Percentiles rank a stretch among this genome's conserved stretches.
Evolutionary conservation across 2,797 vertebrate genomes (phyloP).

Genomic region (Myotis findleyi): DNA sequence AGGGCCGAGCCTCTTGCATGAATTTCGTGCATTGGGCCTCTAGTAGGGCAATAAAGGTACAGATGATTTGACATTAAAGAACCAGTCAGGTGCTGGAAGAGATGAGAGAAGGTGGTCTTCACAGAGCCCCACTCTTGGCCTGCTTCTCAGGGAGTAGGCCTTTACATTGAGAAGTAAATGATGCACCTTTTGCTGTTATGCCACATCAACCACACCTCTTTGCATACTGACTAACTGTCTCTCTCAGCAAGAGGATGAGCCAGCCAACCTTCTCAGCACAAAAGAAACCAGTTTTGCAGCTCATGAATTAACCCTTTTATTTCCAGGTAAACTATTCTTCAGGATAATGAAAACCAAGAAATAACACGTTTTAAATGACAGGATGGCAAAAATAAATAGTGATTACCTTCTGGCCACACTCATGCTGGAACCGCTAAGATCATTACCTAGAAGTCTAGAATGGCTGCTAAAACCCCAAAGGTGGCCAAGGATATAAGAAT

Average conservation of each 20-base stretch:
- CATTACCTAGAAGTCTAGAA: neutral
- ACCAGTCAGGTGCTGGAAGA: neutral
- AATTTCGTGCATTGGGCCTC: too few relatives aligned
- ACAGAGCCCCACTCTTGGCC: neutral
- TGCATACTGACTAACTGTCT: constrained; percentile 71
- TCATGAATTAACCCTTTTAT: constrained; percentile 61
- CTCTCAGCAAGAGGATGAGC: constrained; percentile 61
- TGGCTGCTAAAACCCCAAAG: neutral
- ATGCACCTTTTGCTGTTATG: constrained; percentile 61
- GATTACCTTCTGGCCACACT: constrained; percentile 4
- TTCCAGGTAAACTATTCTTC: constrained; percentile 43
- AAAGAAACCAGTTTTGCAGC: constrained; percentile 72
- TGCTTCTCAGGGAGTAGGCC: constrained; percentile 48
- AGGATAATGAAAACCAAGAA: constrained; percentile 64
- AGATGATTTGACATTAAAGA: neutral
- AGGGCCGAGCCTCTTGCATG: too few relatives aligned
- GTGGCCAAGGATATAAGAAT: neutral
- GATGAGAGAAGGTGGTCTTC: neutral
- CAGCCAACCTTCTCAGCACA: constrained; percentile 1
- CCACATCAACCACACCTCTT: constrained; percentile 69
- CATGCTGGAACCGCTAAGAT: constrained; percentile 8
- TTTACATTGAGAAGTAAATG: constrained; percentile 62
- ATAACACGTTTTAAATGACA: neutral
- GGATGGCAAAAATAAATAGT: neutral
- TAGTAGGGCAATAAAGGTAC: neutral